Evolutionary conservation across 1,140 invertebrate species (phyloP), one percentile per base, ranked within the genome.

Genomic region (Bombus waltoni): DNA sequence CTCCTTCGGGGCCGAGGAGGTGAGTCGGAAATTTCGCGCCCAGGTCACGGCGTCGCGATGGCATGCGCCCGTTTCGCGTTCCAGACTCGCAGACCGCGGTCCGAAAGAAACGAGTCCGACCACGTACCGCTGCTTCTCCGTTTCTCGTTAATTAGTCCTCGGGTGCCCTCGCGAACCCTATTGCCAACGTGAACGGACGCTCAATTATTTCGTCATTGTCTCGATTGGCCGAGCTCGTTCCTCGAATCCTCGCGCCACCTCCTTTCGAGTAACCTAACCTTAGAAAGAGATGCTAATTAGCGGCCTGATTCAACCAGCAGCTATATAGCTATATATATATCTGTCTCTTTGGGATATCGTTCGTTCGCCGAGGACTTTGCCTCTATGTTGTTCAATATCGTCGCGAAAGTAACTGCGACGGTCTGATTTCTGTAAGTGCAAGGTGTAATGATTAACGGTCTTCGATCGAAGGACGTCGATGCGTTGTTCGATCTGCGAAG

Each of bases 191-290:
- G 88, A 89, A 40, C 81, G 42, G 88, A 83, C 76, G 76, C n/a
- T 76, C 88, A 83, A 89, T 89, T 89, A 87, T 87, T 89, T 89
- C 66, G 88, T 89, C 88, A 83, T 86, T 74, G 71, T 66, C 44
- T 81, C 13, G 74, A 78, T 83, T 79, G 75, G n/a, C n/a, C 35
- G 28, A 18, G 82, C 76, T 44, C 42, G 18, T 68, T 28, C 2
- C 35, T n/a, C 65, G 71, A 40, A 47, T 59, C 42, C 77, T 73
- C 77, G 35, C 32, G 47, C 62, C 32, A 35, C 32, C 25, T 15
- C 66, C 35, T 38, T 68, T 6, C 18, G 18, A 10, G 13, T 62
- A 13, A 13, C 59, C 4, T 62, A n/a, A 62, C 59, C 66, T 35
- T 22, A 70, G 32, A 25, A 25, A 70, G n/a, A n/a, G 32, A n/a